Conservation (phyloP, 2,888 invertebrate genomes). For the Dermolepida albohirtum region DNA sequence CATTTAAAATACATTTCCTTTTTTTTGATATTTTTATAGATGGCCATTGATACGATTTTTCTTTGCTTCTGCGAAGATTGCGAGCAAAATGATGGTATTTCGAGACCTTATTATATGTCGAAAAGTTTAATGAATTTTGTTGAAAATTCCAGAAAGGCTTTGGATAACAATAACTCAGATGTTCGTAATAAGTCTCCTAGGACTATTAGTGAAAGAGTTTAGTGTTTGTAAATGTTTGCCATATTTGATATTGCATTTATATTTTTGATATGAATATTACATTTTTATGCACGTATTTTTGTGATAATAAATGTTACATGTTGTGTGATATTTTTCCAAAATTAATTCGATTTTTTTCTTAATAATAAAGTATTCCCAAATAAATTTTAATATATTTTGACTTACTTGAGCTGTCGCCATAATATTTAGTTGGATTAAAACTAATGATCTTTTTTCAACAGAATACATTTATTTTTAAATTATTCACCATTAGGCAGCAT, state of each 20-base stretch:
- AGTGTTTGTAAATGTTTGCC: constrained; percentile 1
- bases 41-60: constrained; percentile 77
- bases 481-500: no score
- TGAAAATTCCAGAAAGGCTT: constrained; percentile 70
- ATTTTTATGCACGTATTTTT: constrained; percentile 19
- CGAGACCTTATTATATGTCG: constrained; percentile 74
- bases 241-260: neutral
- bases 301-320: constrained; percentile 2
- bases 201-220: constrained; percentile 24
- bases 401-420: no score
- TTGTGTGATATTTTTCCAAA: constrained; percentile 20
- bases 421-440: no score
- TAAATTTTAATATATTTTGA: no score
- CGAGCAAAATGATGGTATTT: constrained; percentile 73
- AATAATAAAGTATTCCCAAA: no score
- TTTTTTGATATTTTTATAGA: constrained; percentile 64
- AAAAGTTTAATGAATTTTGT: constrained; percentile 75
- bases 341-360: constrained; percentile 5
- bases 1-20: neutral
- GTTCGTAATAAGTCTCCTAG: neutral
- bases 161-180: constrained; percentile 53
- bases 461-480: no score
- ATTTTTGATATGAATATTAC: constrained; percentile 30
- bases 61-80: constrained; percentile 78
- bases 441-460: no score